Conservation (phyloP, 2,113 vertebrate genomes). For the Sciurus niger region DNA sequence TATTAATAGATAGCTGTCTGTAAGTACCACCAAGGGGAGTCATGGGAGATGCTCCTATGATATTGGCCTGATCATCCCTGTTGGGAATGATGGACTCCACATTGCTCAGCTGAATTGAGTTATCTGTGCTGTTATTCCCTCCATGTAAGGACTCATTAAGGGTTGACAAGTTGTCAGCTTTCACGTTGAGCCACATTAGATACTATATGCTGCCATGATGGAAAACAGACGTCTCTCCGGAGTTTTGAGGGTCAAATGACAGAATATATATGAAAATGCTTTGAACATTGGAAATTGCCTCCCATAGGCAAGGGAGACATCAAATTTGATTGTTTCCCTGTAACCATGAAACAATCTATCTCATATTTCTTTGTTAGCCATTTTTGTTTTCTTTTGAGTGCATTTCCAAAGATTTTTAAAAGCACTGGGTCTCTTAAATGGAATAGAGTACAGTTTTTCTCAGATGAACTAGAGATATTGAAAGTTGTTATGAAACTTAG, state of each 20-base stretch:
- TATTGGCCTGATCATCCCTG: background rate
- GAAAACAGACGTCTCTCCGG: slow-evolving; percentile 63
- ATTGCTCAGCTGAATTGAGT: background rate
- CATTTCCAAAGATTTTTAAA: slow-evolving; percentile 20
- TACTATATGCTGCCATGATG: slow-evolving; percentile 41
- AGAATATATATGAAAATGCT: slow-evolving; percentile 64
- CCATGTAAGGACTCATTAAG: slow-evolving; percentile 54
- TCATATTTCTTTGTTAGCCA: slow-evolving; percentile 61
- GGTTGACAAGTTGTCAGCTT: slow-evolving; percentile 62
- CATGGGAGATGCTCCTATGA: background rate
- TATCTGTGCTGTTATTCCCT: slow-evolving; percentile 7
- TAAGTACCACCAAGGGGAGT: background rate
- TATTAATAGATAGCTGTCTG: background rate
- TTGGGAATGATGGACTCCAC: background rate
- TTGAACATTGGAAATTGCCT: slow-evolving; percentile 62
- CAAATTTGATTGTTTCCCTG: slow-evolving; percentile 23
- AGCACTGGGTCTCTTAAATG: slow-evolving; percentile 1
- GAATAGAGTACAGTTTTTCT: slow-evolving; percentile 30
- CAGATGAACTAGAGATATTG: slow-evolving; percentile 12
- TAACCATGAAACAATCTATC: background rate
- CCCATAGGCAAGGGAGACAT: background rate
- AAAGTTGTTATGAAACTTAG: slow-evolving; percentile 42
- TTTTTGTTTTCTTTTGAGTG: slow-evolving; percentile 52
- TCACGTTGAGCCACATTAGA: slow-evolving; percentile 64
- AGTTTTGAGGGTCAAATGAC: slow-evolving; percentile 75